Conservation (phyloP, 2,888 invertebrate species). For the Didymodactylos carnosus region DNA sequence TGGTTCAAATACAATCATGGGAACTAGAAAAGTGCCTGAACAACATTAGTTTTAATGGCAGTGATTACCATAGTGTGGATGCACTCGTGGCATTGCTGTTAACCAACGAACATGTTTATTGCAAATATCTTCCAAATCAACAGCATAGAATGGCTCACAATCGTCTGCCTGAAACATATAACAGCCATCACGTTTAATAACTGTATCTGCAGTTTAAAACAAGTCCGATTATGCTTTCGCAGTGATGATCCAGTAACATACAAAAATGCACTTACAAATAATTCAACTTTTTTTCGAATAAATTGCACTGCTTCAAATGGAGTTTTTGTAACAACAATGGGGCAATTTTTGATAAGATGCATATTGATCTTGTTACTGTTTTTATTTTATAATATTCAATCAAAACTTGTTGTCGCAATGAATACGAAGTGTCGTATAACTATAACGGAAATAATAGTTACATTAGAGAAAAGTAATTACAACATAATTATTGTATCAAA, state of each 20-base stretch:
- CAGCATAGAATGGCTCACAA: constrained; percentile 10
- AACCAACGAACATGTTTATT: constrained; percentile 45
- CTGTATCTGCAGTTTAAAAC: no score
- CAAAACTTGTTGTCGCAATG: not conserved
- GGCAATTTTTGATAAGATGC: not conserved
- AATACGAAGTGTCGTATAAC: not conserved
- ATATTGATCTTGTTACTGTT: no score
- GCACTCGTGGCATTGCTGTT: constrained; percentile 60
- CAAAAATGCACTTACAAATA: not conserved
- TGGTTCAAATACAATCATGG: no score
- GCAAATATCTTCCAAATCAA: constrained; percentile 13
- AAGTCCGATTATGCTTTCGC: no score
- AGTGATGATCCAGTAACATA: no score
- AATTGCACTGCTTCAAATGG: not conserved
- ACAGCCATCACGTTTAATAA: no score
- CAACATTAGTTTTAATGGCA: no score
- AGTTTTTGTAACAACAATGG: not conserved
- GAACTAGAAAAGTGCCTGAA: no score
- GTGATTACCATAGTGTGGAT: constrained; percentile 56
- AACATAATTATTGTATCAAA: no score
- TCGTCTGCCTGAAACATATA: not conserved
- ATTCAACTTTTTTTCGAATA: not conserved
- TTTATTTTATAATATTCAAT: not conserved
- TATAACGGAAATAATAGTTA: not conserved
- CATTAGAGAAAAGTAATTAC: not conserved